Conservation (phyloP, 1,140 invertebrate genomes). For the Acromyrmex heyeri region DNA sequence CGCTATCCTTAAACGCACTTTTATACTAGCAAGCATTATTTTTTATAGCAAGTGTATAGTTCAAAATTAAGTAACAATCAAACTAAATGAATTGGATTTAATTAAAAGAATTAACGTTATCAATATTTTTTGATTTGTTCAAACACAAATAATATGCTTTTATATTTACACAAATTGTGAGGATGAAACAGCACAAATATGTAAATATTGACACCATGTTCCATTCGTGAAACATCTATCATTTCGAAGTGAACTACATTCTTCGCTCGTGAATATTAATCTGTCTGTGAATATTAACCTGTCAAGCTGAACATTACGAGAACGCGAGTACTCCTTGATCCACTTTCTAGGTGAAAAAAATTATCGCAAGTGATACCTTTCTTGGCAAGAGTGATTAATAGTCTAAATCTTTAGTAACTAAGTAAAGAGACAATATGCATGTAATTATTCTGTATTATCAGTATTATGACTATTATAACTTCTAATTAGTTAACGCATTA, state of each 20-base stretch:
- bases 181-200: not conserved
- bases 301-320: not conserved
- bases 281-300: conserved; percentile 18
- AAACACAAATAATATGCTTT: not conserved
- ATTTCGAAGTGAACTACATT: conserved; percentile 36
- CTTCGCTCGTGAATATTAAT: not conserved
- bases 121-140: too few relatives aligned
- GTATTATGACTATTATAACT: conserved; percentile 8
- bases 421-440: not conserved
- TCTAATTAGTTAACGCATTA: conserved; percentile 28
- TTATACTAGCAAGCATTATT: not conserved
- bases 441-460: conserved; percentile 29
- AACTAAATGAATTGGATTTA: not conserved
- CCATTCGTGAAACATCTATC: conserved; percentile 30
- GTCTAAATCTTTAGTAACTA: conserved; percentile 3
- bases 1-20: not conserved
- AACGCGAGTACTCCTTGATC: conserved; percentile 55
- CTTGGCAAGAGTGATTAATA: conserved; percentile 54
- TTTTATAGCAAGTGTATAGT: not conserved
- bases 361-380: conserved; percentile 8
- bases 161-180: not conserved
- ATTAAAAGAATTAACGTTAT: not conserved
- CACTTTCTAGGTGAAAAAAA: conserved; percentile 33
- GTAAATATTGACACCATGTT: conserved; percentile 15
- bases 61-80: not conserved